Evolutionary conservation across 2,797 vertebrate species (phyloP), one percentile per base, ranked within the genome.

Genomic region (Xyrichtys novacula): DNA sequence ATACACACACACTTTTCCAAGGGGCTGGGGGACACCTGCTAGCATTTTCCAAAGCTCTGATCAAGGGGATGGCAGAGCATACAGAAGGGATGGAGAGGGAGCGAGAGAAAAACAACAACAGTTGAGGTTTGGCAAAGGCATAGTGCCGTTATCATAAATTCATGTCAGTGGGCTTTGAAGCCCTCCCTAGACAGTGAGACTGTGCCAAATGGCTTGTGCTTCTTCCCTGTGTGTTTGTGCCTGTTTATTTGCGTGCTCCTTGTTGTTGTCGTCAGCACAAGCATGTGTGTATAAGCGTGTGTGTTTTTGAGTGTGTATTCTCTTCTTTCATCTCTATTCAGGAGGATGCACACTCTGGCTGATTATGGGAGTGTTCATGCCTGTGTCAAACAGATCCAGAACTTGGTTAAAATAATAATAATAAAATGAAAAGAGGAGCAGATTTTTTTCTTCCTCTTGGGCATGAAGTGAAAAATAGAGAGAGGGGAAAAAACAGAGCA

Each of bases 91-190:
- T 75, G 80, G 74, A 70, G 76, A 80, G 80, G 70, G 79, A 83
- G 79, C 36, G 78, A 62, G 84, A 89, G 81, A 85, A 91, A 90
- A 93, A 94, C 90, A 93, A 94, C 92, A 94, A 93, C 91, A 89
- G 88, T 92, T 92, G 89, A 90, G 85, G 91, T 93, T 94, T 94
- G 93, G 93, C 93, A 92, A 93, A 93, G 89, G 87, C 84, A 87
- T 72, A 87, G 86, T 77, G 73, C 84, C 85, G 91, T 91, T 92
- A 93, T 94, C 92, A 94, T 92, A 92, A 93, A 95, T 94, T 93
- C 92, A 94, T 94, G 92, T 94, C 93, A 94, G 85, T 87, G 91
- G 89, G 93, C 93, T 94, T 95, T 95, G 94, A 95, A 94, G 92
- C 90, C 85, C 80, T 94, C 93, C 92, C 91, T 83, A 91, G 90